phyloP scores from a whole-genome alignment of 2,888 invertebrate genomes.

The Anagyrus pseudococci region DNA sequence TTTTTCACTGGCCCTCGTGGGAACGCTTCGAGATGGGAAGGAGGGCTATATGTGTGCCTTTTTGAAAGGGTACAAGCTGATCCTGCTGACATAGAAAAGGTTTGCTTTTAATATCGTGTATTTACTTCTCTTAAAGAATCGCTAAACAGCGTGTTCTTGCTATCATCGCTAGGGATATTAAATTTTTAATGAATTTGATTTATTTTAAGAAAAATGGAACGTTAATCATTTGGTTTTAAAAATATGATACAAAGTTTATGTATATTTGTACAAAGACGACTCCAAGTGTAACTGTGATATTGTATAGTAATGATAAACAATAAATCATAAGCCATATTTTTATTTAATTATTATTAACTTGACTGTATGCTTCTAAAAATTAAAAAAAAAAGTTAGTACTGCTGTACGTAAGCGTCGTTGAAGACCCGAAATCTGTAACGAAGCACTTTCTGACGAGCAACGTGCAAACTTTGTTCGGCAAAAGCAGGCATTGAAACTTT shows the following conservation, averaged over 20 bases:
- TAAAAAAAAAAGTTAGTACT: background rate
- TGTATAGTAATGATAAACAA: no score
- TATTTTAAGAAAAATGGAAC: background rate
- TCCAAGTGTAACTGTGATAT: no score
- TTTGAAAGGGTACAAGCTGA: background rate
- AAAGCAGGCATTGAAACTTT: slow-evolving; percentile 18
- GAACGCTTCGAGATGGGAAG: background rate
- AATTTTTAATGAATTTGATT: background rate
- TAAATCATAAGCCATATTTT: background rate
- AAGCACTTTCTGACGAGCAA: slow-evolving; percentile 26
- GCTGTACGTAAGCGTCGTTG: background rate
- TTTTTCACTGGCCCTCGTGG: slow-evolving; percentile 40
- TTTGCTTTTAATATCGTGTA: background rate
- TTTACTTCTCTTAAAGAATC: background rate
- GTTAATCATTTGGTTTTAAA: background rate
- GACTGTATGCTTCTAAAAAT: background rate
- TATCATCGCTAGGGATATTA: background rate
- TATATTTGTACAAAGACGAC: no score
- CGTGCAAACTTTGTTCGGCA: slow-evolving; percentile 20
- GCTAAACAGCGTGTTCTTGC: background rate
- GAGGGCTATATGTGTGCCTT: slow-evolving; percentile 5
- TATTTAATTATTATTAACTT: background rate
- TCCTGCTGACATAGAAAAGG: background rate
- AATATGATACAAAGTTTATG: background rate
- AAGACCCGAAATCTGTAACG: slow-evolving; percentile 5